Evolutionary conservation across 2,797 vertebrate genomes (phyloP).

Genomic region (Mus caroli): DNA sequence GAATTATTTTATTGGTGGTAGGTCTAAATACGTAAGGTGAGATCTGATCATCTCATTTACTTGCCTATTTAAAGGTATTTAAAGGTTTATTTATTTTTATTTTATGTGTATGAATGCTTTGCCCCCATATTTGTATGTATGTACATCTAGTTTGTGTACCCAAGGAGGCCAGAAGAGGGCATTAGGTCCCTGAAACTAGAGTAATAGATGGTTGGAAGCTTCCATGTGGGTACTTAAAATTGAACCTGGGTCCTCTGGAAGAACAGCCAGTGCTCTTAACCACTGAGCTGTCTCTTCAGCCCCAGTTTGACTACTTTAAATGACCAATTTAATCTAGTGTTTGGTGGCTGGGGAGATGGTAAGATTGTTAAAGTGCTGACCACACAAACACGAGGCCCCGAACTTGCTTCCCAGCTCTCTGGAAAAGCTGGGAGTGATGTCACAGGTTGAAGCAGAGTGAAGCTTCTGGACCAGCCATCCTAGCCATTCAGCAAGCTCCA

Average conservation of each 20-base stretch:
- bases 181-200: neutral
- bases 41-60: constrained; percentile 12
- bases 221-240: neutral
- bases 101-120: neutral
- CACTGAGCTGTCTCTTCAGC: no score
- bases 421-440: neutral
- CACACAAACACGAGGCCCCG: neutral
- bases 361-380: neutral
- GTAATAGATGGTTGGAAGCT: neutral
- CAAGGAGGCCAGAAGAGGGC: neutral
- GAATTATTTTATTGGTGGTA: constrained; percentile 20
- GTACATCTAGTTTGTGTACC: neutral
- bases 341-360: neutral
- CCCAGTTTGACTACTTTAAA: constrained; percentile 29
- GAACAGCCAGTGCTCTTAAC: neutral
- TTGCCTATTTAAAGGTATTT: neutral
- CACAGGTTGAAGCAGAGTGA: neutral
- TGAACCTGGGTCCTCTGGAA: neutral
- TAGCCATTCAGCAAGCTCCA: neutral
- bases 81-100: neutral
- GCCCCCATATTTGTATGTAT: neutral
- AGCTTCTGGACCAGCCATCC: neutral
- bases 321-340: constrained; percentile 36
- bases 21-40: constrained; percentile 24
- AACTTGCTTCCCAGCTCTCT: neutral